Conservation (phyloP, 1,140 invertebrate genomes). For the Medauroidea extradentata region DNA sequence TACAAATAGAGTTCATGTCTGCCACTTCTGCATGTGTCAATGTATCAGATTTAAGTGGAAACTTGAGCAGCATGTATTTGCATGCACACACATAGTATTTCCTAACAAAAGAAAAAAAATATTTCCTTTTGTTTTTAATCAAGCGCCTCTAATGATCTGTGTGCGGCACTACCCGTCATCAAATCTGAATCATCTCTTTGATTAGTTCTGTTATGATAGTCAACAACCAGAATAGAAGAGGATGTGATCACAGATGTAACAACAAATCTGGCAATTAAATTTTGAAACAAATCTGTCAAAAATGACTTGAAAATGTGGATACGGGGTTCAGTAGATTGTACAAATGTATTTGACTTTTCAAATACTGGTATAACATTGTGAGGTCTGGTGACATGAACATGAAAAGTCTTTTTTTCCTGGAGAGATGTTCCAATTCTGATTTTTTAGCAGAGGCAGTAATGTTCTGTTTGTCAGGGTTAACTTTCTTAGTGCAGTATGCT, state of each 20-base stretch:
- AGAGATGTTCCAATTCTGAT: neutral
- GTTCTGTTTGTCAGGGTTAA: neutral
- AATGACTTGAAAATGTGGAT: neutral
- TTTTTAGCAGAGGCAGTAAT: neutral
- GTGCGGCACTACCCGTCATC: neutral
- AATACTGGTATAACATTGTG: neutral
- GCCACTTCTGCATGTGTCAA: conserved; percentile 1
- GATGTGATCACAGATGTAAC: neutral
- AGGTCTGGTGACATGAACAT: neutral
- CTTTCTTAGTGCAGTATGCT: neutral
- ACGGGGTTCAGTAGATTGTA: neutral
- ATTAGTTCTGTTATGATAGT: neutral
- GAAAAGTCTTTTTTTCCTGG: neutral
- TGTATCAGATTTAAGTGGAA: neutral
- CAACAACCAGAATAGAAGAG: neutral
- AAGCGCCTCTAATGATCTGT: neutral
- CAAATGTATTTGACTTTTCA: neutral
- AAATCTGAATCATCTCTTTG: neutral
- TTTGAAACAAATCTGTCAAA: neutral
- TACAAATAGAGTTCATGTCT: neutral
- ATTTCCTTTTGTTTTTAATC: neutral
- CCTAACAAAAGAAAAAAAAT: neutral
- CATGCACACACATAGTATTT: neutral
- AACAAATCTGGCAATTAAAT: conserved; percentile 1
- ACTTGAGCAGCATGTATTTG: neutral